Evolutionary conservation across 1,140 invertebrate species (phyloP), one percentile per base, ranked within the genome.

Genomic region (Heliconius hewitsoni): DNA sequence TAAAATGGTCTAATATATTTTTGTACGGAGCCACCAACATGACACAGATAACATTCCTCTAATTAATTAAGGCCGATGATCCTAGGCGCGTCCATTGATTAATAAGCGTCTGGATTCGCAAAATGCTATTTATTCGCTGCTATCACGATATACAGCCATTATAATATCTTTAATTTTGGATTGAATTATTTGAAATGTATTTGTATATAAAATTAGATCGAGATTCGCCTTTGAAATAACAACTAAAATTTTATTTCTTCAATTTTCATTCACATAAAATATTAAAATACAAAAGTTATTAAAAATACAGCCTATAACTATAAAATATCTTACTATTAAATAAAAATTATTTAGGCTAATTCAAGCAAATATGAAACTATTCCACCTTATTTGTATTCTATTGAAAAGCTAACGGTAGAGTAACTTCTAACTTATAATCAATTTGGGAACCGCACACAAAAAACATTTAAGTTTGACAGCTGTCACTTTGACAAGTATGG

Each of bases 401-500:
- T 76, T 46, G 27, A 76, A 71, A 76, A 76, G 13, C 27, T 76
- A 76, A 76, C 74, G 79, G 76, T 71, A 46, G 34, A n/a, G 13
- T 30, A 30, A 66, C 60, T 66, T 30, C 23, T 66, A 30, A 66
- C 9, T 66, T 27, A 13, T 27, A 74, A 74, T 74, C 42, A 75
- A 73, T 73, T n/a, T 66, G 39, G 19, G 23, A 60, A 19, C 39
- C 23, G 57, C 37, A 60, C 74, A 73, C 74, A 73, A 79, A 82
- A 82, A 70, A 76, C 55, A 73, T 34, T 71, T 30, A 70, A 77
- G 37, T 78, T 73, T 76, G 77, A 73, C 81, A 76, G 74, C 81
- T 77, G 81, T 82, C 77, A 79, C 1, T 52, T 79, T 76, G 76
- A 81, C 80, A 81, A 50, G 76, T 81, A 60, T 19, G 19, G 71